phyloP scores from a whole-genome alignment of 2,888 invertebrate species.

The Agrochola lota region DNA sequence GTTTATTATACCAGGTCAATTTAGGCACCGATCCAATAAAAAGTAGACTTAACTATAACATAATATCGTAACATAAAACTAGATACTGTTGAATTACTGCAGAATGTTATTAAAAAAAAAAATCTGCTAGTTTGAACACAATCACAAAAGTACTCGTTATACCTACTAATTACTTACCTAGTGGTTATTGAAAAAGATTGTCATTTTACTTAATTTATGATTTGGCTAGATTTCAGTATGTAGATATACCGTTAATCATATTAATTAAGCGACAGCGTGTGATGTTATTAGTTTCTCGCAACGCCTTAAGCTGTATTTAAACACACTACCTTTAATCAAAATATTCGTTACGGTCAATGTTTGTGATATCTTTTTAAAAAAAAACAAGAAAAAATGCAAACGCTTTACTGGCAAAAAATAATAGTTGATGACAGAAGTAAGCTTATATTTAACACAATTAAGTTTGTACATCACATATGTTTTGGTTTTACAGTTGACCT shows the following conservation, averaged over 20 bases:
- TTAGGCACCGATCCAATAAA: background rate
- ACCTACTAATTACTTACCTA: background rate
- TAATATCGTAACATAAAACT: background rate
- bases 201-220: background rate
- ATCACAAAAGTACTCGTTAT: background rate
- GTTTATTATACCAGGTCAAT: background rate
- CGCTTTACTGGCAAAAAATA: too few species aligned
- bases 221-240: background rate
- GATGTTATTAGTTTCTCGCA: conserved; percentile 3
- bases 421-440: too few species aligned
- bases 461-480: too few species aligned
- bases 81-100: background rate
- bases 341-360: too few species aligned
- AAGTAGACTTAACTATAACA: background rate
- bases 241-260: background rate
- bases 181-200: background rate
- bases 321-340: background rate
- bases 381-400: too few species aligned
- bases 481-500: too few species aligned
- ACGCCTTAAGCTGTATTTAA: background rate
- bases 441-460: too few species aligned
- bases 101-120: background rate
- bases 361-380: too few species aligned
- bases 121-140: background rate
- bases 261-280: conserved; percentile 24